Evolutionary conservation across 2,888 invertebrate species (phyloP), one percentile per base, ranked within the genome.

Genomic region (Acronicta alni): DNA sequence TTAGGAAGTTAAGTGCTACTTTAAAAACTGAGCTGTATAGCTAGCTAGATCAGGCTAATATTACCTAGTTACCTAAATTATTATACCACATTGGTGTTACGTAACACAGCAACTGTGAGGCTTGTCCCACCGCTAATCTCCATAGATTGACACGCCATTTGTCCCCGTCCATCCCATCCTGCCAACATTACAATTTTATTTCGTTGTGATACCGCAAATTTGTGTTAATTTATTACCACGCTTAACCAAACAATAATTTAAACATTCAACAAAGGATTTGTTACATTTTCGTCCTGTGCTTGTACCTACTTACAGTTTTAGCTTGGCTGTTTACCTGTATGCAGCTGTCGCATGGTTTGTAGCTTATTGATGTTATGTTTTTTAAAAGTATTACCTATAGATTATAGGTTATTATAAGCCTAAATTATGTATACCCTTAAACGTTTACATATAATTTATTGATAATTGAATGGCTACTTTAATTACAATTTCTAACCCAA

Each of bases 71-170:
- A 26, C 9, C 26, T 1, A 26, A 9, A 26, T 30, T 37, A 37
- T 37, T 37, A 67, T 42, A 49, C 18, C 10, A 45, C 17, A 39
- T 38, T 47, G 43, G 43, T 17, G n/a, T 18, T 49, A 52, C 35
- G 53, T 41, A 41, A 61, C 61, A 42, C 17, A 53, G 39, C 45
- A 44, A 47, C 30, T 54, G 52, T 17, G 42, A 52, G 35, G 39
- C 41, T 46, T 52, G 45, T 43, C 75, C 42, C 57, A 30, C 43
- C 49, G 38, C 59, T 57, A 58, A 64, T 62, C 61, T 63, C 53
- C 39, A 54, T 54, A 65, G 73, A 76, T 75, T 72, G 73, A 69
- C 74, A 67, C 54, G 18, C 54, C 54, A 68, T 72, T 72, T 66
- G 67, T 72, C 69, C 69, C 30, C 58, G 65, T 69, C 69, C 42